Base-by-base conservation (phyloP, 2,797 vertebrate genomes). In the Delichon dasypus region DNA sequence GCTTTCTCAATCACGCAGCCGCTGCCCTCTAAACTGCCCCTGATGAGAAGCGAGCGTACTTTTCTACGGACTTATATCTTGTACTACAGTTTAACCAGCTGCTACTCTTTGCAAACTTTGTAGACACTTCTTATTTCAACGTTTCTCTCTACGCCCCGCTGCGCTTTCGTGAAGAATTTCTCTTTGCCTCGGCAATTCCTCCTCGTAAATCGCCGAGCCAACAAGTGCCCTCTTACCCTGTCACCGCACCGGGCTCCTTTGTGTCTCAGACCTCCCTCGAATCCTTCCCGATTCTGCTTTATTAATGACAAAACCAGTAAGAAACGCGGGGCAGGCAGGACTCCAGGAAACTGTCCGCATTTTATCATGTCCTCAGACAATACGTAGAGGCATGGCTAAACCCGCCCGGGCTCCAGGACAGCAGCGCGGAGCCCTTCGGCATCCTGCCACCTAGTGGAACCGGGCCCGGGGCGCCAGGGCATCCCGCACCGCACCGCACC, bases 361-460 rank as follows among this genome's bases (percentile, higher is more conserved):
- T 86, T 57, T n/a, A 51, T 66, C 92, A 44, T 68, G 85, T 65
- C 74, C 67, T 68, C 80, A 51, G 77, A 86, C 90, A 92, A 84
- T 32, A 34, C 7, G 23, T 1, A 68, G 58, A 68, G 88, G 80
- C 86, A 58, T 66, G 50, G 67, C 73, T 42, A 42, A 77, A n/a
- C 0, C 61, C 57, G 45, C 44, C 32, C 61, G 40, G 34, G 44
- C 60, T 87, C 26, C 67, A 2, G 91, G 72, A 44, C 72, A 34
- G 64, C 29, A 14, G 51, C n/a, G 34, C 27, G 10, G 42, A 88
- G 70, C 65, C 84, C 93, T 90, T 68, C 93, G 73, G 86, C 92
- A 50, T 58, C 77, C 95, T 73, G 96, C 90, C 96, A 87, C 88
- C 96, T 96, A 92, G 92, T 9, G 95, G 94, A 83, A 51, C 60